Conservation (phyloP, 2,113 vertebrate species). For the Microcebus tavaratra region DNA sequence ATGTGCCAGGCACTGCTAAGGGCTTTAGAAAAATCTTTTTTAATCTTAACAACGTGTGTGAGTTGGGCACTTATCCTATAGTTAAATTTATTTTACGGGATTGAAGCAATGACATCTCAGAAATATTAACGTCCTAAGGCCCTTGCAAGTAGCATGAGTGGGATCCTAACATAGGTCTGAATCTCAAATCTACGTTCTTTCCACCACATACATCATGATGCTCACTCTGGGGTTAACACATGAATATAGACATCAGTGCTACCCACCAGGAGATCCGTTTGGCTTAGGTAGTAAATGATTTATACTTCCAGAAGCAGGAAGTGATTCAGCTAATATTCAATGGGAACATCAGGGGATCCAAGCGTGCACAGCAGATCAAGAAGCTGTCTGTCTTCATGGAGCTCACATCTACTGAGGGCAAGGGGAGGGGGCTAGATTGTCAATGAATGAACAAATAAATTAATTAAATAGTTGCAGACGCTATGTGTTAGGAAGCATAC, state of each 20-base stretch:
- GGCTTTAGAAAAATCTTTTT: not conserved
- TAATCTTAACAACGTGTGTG: not conserved
- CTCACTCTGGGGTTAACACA: not conserved
- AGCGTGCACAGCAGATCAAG: not conserved
- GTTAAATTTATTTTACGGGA: not conserved
- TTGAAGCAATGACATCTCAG: not conserved
- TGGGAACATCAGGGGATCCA: not conserved
- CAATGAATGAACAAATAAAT: not conserved
- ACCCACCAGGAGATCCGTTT: not conserved
- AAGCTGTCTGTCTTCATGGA: not conserved
- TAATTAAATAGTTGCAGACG: not conserved
- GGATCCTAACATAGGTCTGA: not conserved
- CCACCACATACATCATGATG: accelerated
- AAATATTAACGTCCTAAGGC: not conserved
- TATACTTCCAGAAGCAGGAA: no score
- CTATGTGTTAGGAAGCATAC: not conserved
- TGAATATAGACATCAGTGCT: not conserved
- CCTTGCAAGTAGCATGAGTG: no score
- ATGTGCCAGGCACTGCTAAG: not conserved
- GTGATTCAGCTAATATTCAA: not conserved
- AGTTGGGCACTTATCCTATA: not conserved
- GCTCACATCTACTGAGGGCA: accelerated
- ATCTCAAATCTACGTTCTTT: not conserved
- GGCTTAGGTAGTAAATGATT: not conserved
- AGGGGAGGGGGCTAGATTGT: not conserved